Percentiles rank a stretch among this genome's conserved stretches.
phyloP scores from a whole-genome alignment of 2,888 invertebrate genomes.

The Silvanus unidentatus region DNA sequence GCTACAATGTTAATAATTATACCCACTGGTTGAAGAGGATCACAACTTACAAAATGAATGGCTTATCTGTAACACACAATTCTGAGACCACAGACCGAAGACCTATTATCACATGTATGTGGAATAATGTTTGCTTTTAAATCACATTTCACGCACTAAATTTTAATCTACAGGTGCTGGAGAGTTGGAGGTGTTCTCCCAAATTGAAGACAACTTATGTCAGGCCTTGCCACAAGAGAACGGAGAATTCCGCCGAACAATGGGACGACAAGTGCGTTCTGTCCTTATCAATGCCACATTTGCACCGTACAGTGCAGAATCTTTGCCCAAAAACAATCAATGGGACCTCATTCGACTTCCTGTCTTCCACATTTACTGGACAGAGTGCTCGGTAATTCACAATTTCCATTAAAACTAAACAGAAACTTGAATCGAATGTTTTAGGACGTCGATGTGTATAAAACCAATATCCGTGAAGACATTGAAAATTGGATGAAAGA shows the following conservation, averaged over 20 bases:
- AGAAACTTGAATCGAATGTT: not conserved
- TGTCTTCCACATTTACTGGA: constrained; percentile 91
- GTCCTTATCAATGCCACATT: constrained; percentile 79
- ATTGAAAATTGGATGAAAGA: constrained; percentile 83
- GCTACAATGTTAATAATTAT: too few species aligned
- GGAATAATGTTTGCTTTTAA: too few species aligned
- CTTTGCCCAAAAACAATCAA: constrained; percentile 62
- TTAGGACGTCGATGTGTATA: constrained; percentile 89
- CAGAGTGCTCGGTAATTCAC: constrained; percentile 77
- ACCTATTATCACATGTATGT: too few species aligned
- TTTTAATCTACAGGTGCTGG: constrained; percentile 56
- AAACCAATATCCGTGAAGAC: constrained; percentile 79
- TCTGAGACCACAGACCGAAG: too few species aligned
- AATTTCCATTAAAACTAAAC: constrained; percentile 2
- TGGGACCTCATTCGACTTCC: constrained; percentile 81
- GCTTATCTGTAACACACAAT: too few species aligned
- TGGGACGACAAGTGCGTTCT: constrained; percentile 77
- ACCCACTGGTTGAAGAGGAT: too few species aligned
- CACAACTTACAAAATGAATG: too few species aligned
- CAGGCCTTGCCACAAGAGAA: constrained; percentile 80
- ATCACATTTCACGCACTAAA: too few species aligned
- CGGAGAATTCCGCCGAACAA: constrained; percentile 87
- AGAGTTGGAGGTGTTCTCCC: constrained; percentile 76
- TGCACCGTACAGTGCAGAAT: constrained; percentile 69
- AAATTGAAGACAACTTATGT: constrained; percentile 70